Conservation (phyloP, 2,113 vertebrate genomes). For the Dendropsophus ebraccatus region DNA sequence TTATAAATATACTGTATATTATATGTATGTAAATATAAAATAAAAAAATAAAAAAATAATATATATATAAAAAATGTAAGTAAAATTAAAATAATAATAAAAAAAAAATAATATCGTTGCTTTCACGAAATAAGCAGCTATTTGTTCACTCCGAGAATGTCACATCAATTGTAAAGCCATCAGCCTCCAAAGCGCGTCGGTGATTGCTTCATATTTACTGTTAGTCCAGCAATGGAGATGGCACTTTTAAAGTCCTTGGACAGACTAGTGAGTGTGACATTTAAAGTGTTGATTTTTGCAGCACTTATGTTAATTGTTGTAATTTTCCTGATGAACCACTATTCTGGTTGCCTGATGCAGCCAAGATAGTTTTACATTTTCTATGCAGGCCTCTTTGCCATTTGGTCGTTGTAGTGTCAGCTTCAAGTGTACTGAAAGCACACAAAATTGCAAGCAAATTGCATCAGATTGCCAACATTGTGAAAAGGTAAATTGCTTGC, state of each 20-base stretch:
- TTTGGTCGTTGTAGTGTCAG: conserved; percentile 99
- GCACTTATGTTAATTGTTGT: conserved; percentile 99
- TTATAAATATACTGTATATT: not conserved
- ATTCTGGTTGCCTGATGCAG: conserved; percentile 99
- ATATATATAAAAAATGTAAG: conserved; percentile 66
- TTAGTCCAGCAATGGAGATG: conserved; percentile 93
- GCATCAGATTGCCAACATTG: conserved; percentile 99
- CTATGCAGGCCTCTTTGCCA: conserved; percentile 97
- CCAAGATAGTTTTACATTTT: conserved; percentile 99
- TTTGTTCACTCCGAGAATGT: conserved; percentile 96
- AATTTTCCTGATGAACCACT: conserved; percentile 99
- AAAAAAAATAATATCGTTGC: conserved; percentile 80
- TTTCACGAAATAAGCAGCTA: conserved; percentile 92
- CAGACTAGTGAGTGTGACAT: conserved; percentile 98
- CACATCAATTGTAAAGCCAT: conserved; percentile 99
- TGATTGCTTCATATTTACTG: conserved; percentile 98
- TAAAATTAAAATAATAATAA: conserved; percentile 77
- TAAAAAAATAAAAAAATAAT: conserved; percentile 70
- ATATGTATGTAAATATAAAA: conserved; percentile 78
- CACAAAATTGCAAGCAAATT: conserved; percentile 99
- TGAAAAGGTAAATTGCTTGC: conserved; percentile 99
- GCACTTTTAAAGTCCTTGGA: conserved; percentile 95
- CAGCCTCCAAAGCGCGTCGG: conserved; percentile 90
- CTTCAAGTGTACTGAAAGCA: conserved; percentile 99
- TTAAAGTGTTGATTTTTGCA: conserved; percentile 99